Base-by-base conservation (phyloP, 2,888 invertebrate genomes). In the Slavum lentiscoides region DNA sequence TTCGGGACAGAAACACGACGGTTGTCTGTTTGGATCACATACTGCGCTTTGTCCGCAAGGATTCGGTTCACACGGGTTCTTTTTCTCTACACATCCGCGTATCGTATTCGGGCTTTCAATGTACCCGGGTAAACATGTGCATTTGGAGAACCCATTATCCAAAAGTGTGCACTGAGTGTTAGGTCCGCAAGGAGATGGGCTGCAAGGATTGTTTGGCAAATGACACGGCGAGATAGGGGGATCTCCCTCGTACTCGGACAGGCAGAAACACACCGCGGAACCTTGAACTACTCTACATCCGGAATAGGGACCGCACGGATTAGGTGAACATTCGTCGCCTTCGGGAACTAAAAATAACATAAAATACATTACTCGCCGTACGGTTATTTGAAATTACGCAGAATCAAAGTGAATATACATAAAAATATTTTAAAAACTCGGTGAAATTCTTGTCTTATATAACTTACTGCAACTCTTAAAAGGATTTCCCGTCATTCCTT, bases 401-500 rank as follows among this genome's bases (percentile, higher is more conserved):
- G 13, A 49, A 13, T 13, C 13, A 49, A 49, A 49, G 3, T 13
- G 11, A 13, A 13, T 49, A 1, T 9, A 6, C 43, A 43, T 43
- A 9, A 43, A 43, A 43, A 15, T 43, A 15, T 49, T 11, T 49
- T 15, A 15, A 15, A 11, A 11, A 49, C 3, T 49, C 49, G 11
- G 49, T 11, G 49, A 49, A 49, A 49, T 49, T 11, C 49, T 49
- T 13, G 49, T 49, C 49, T 9, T 13, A 15, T n/a, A 53, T n/a
- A 53, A 93, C 94, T 90, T 91, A 95, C 95, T 94, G 90, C 95
- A 95, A 87, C 91, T 93, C 86, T 92, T 91, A 86, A 95, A 95
- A 66, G 96, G 96, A 89, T 96, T 95, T 86, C 96, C 96, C 6
- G 95, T 95, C 83, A 94, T 88, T 83, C 94, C 95, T 86, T 93